Base-by-base conservation (phyloP, 1,140 invertebrate genomes). In the Agrilus planipennis region DNA sequence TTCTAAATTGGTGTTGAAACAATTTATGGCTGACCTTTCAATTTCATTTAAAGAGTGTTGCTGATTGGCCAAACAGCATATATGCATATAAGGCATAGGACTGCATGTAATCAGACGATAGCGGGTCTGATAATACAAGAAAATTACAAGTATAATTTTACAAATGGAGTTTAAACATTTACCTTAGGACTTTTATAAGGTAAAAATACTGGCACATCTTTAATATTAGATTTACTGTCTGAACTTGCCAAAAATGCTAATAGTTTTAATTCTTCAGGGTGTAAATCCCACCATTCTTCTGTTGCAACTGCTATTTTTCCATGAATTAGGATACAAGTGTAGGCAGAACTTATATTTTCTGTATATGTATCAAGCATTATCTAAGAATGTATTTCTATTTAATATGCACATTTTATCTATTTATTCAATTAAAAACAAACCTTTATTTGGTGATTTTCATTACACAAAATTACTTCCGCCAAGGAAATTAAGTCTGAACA, bases 171-270 rank as follows among this genome's bases (percentile, higher is more conserved):
- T 7, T 12, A 31, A 14, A 6, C 30, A 61, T 68, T 71, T 69
- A 85, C 84, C 57, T 76, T 81, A 21, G 86, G 84, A 60, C 85
- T 89, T 60, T 77, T 85, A 29, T 79, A 70, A 5, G 86, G 85
- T 19, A 89, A 64, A 65, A 83, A 91, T 6, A 89, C 75, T 6
- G 85, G 78, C 25, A 86, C 70, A 61, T 90, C 86, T 49, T 77
- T 68, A 0, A 77, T 67, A 1, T 78, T 75, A 16, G 72, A 75
- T 37, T 69, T 70, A 51, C 72, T 71, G 48, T 83, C 75, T 3
- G 72, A 63, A 3, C 70, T 66, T 1, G 81, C 71, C 17, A 84
- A 64, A 23, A 81, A 62, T 0, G 77, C 68, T 16, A 91, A 57
- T 11, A 90, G 65, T 52, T 84, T 77, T 32, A 80, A 72, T 65